These are phyloP conservation scores for Clupea harengus DNA, from an alignment of 2,113 vertebrate species.

Conservation along the genomic window DNA sequence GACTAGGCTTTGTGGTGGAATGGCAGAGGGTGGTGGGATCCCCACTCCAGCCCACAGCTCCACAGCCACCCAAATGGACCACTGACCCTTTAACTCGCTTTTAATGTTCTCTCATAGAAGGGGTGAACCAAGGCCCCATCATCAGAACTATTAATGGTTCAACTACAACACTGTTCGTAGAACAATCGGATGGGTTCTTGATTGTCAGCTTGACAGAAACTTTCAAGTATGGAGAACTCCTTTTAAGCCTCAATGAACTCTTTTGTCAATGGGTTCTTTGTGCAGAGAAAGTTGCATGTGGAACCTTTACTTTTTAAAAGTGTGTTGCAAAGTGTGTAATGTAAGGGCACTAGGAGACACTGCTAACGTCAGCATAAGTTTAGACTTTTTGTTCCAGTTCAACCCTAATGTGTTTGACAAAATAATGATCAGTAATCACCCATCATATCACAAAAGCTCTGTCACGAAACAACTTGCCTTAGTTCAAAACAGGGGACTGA, in stretches of 20 bases:
- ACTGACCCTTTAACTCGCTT: background rate
- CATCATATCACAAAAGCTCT: background rate
- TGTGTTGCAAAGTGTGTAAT: background rate
- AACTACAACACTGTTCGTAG: no score
- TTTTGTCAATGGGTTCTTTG: background rate
- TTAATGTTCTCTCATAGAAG: background rate
- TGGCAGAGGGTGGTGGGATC: constrained; percentile 15
- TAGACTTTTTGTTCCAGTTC: background rate
- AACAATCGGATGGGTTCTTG: background rate
- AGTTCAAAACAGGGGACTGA: background rate
- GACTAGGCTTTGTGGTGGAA: background rate
- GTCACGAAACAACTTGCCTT: background rate
- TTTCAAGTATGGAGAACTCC: background rate
- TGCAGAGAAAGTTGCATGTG: background rate
- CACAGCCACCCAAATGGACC: background rate
- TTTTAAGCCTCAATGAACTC: background rate
- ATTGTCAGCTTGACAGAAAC: background rate
- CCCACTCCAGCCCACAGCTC: background rate
- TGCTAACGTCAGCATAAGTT: background rate
- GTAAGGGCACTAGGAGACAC: background rate
- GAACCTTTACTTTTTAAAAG: background rate
- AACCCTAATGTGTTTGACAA: background rate
- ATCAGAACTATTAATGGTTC: no score
- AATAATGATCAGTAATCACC: background rate
- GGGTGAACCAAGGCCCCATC: no score